Evolutionary conservation across 2,888 invertebrate genomes (phyloP).

Genomic region (Hyposoter dolosus): DNA sequence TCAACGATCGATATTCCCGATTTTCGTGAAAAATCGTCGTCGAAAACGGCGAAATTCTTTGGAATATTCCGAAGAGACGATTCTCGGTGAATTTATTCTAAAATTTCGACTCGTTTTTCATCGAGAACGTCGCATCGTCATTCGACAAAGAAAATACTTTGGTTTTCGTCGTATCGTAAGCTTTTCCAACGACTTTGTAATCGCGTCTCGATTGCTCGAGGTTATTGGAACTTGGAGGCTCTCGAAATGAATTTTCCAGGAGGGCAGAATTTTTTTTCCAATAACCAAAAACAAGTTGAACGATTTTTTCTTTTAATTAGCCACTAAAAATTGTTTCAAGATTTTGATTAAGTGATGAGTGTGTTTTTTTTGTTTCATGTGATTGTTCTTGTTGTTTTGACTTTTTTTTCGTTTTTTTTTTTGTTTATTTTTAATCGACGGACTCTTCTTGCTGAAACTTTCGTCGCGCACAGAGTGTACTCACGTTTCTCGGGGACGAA

Average conservation of each 20-base stretch:
- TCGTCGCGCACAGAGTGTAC: conserved; percentile 72
- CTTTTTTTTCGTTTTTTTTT: conserved; percentile 28
- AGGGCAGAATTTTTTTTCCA: conserved; percentile 12
- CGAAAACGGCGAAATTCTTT: neutral
- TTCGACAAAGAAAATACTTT: conserved; percentile 40
- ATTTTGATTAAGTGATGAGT: conserved; percentile 70
- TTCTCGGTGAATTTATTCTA: neutral
- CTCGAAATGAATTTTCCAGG: neutral
- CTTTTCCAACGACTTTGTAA: conserved; percentile 42
- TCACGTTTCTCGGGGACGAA: conserved; percentile 75
- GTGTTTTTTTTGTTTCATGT: conserved; percentile 70
- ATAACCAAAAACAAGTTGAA: neutral
- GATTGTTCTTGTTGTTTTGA: conserved; percentile 71
- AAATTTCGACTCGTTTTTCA: conserved; percentile 2
- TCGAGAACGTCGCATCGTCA: conserved; percentile 39
- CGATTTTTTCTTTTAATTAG: conserved; percentile 11
- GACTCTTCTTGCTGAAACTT: conserved; percentile 71
- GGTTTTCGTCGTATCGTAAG: conserved; percentile 35
- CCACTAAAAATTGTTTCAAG: conserved; percentile 39
- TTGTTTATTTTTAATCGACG: conserved; percentile 4
- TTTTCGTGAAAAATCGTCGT: neutral
- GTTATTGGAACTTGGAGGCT: conserved; percentile 7
- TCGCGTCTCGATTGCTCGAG: conserved; percentile 20
- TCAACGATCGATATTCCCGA: neutral
- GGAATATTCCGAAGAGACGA: neutral